phyloP scores from a whole-genome alignment of 2,797 vertebrate genomes.

The Gymnoscopelus braueri region DNA sequence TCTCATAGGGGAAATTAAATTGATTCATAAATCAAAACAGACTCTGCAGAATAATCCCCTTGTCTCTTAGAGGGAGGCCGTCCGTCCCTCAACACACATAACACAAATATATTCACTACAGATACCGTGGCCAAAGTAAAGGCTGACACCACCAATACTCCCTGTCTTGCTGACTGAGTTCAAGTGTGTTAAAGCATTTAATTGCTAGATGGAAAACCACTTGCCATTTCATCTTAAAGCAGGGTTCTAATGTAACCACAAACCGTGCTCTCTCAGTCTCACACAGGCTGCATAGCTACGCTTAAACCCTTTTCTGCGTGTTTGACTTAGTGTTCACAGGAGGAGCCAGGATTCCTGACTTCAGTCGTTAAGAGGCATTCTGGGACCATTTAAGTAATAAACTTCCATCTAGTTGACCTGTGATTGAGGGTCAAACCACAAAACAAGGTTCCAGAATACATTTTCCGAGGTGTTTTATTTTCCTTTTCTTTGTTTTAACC shows the following conservation, averaged over 20 bases:
- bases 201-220: conserved; percentile 32
- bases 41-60: conserved; percentile 31
- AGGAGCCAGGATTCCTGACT: conserved; percentile 49
- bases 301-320: conserved; percentile 7
- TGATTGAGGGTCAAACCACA: conserved; percentile 66
- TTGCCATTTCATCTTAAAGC: conserved; percentile 41
- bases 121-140: conserved; percentile 35
- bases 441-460: conserved; percentile 63
- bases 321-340: conserved; percentile 53
- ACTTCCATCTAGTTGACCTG: conserved; percentile 68
- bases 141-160: conserved; percentile 34
- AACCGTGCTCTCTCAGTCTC: not conserved
- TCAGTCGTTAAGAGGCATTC: conserved; percentile 46
- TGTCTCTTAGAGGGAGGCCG: conserved; percentile 32
- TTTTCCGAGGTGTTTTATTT: conserved; percentile 45
- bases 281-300: conserved; percentile 19
- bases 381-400: conserved; percentile 54
- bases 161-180: conserved; percentile 12
- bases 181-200: conserved; percentile 33
- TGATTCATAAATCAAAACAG: conserved; percentile 62
- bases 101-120: conserved; percentile 43
- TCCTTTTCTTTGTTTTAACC: too few relatives aligned
- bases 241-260: conserved; percentile 2
- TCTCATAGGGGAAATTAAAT: conserved; percentile 51
- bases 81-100: conserved; percentile 20